These are phyloP conservation scores for Fundulus diaphanus DNA, from an alignment of 2,797 vertebrate genomes.

Conservation along the genomic window DNA sequence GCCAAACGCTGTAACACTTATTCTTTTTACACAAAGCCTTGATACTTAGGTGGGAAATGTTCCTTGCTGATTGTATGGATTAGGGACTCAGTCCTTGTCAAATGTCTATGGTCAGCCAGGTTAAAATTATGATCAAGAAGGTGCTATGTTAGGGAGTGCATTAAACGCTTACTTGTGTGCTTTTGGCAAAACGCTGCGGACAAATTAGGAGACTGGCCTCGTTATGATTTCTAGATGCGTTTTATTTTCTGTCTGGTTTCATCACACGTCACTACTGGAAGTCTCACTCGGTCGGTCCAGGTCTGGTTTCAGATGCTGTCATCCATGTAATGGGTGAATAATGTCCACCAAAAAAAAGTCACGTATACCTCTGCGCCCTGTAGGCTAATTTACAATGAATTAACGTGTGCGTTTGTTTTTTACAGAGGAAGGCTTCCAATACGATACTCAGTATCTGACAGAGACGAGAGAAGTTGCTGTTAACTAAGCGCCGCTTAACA, in stretches of 20 bases:
- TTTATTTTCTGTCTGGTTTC: conserved; percentile 53
- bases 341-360: conserved; percentile 62
- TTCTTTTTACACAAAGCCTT: conserved; percentile 80
- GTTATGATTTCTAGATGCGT: conserved; percentile 48
- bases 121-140: conserved; percentile 70
- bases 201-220: conserved; percentile 58
- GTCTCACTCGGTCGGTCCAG: conserved; percentile 55
- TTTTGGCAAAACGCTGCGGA: conserved; percentile 51
- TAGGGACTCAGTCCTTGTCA: conserved; percentile 64
- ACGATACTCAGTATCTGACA: conserved; percentile 42
- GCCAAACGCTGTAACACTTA: conserved; percentile 75
- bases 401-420: conserved; percentile 60
- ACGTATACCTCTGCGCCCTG: conserved; percentile 58
- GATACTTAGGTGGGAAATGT: conserved; percentile 78
- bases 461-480: conserved; percentile 42
- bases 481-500: conserved; percentile 63
- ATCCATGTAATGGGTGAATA: conserved; percentile 57
- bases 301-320: conserved; percentile 51
- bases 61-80: conserved; percentile 80
- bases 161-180: conserved; percentile 64
- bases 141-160: conserved; percentile 74
- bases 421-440: conserved; percentile 60
- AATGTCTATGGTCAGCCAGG: conserved; percentile 71
- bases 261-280: conserved; percentile 67
- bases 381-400: conserved; percentile 56